Evolutionary conservation across 2,888 invertebrate species (phyloP).

Genomic region (Acholoe squamosa): DNA sequence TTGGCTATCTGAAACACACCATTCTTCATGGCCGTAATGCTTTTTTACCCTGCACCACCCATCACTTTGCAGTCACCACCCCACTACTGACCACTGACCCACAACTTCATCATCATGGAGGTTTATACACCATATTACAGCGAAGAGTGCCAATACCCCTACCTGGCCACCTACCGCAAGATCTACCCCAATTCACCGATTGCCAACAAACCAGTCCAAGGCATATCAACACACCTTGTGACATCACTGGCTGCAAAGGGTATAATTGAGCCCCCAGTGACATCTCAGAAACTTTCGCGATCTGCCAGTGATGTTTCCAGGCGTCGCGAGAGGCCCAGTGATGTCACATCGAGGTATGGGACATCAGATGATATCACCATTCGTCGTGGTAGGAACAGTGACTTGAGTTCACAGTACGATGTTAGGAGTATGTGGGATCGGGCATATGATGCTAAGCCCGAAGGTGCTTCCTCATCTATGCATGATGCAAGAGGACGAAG

Average conservation of each 20-base stretch:
- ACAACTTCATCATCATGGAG: background rate
- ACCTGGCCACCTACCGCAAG: background rate
- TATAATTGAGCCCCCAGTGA: background rate
- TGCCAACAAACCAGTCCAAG: background rate
- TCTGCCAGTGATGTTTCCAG: background rate
- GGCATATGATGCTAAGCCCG: background rate
- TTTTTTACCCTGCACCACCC: background rate
- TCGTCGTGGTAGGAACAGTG: background rate
- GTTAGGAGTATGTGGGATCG: background rate
- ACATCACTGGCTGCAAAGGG: background rate
- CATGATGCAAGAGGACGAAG: background rate
- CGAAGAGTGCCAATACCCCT: background rate
- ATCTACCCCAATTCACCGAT: background rate
- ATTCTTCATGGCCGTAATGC: too few species aligned
- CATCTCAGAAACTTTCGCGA: background rate
- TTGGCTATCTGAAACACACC: too few species aligned
- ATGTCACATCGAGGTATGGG: conserved; percentile 1
- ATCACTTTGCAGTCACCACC: background rate
- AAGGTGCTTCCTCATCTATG: background rate
- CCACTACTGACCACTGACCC: too few species aligned
- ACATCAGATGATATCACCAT: background rate
- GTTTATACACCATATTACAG: conserved; percentile 31
- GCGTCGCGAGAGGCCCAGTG: background rate
- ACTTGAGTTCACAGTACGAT: background rate
- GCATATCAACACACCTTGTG: background rate